Conservation (phyloP, 30 jellyfish, hydroid and myxozoan genomes). For the Aurelia aurita complex sp. Pacific region DNA sequence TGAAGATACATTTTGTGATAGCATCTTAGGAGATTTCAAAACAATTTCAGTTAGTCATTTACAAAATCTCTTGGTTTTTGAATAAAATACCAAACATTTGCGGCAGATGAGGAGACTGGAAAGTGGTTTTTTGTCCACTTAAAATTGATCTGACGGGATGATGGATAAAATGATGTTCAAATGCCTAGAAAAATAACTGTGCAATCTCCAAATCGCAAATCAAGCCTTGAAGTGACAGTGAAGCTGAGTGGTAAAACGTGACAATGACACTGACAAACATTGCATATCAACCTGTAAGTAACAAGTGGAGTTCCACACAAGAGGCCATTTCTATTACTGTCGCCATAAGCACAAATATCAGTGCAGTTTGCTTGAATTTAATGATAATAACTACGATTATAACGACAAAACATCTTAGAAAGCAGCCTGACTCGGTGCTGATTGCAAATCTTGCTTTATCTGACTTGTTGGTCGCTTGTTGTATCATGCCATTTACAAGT, state of each 20-base stretch:
- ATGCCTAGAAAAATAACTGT: no score
- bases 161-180: no score
- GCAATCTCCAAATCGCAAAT: no score
- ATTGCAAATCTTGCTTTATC: constrained; percentile 45
- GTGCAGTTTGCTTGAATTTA: constrained; percentile 11
- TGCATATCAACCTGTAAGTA: constrained; percentile 16
- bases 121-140: no score
- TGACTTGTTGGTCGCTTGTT: constrained; percentile 42
- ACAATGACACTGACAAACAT: not conserved
- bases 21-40: no score
- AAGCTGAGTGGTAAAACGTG: not conserved
- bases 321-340: not conserved
- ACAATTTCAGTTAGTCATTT: no score
- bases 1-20: no score
- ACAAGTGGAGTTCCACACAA: constrained; percentile 23
- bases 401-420: constrained; percentile 12
- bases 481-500: constrained; percentile 36
- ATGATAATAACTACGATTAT: constrained; percentile 23
- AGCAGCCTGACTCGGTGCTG: constrained; percentile 15
- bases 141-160: no score
- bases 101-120: no score
- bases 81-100: no score
- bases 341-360: not conserved
- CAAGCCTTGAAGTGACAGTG: no score
- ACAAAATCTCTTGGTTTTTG: no score